phyloP scores from a whole-genome alignment of 2,797 vertebrate genomes.

The Girardinus metallicus region DNA sequence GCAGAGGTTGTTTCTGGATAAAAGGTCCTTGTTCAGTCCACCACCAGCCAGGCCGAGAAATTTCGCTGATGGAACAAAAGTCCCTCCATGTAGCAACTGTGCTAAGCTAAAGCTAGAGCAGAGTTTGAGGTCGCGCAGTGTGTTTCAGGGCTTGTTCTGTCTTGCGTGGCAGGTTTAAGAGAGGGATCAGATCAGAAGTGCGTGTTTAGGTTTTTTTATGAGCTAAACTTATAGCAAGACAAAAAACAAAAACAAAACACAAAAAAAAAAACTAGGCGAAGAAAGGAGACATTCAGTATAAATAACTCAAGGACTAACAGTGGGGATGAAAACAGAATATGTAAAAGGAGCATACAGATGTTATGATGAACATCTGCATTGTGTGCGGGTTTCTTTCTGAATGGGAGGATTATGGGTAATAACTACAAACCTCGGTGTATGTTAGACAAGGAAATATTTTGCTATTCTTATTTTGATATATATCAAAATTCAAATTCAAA shows the following conservation, averaged over 20 bases:
- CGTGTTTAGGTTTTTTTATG: neutral
- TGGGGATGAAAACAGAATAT: neutral
- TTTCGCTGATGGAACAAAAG: constrained; percentile 37
- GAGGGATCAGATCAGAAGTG: neutral
- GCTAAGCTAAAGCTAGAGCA: neutral
- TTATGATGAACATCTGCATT: neutral
- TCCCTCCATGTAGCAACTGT: constrained; percentile 21
- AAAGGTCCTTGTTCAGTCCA: constrained; percentile 51
- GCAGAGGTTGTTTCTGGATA: constrained; percentile 40
- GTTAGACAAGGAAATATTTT: neutral
- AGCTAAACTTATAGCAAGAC: neutral
- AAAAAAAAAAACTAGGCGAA: too few relatives aligned
- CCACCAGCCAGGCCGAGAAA: constrained; percentile 46
- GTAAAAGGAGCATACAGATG: neutral
- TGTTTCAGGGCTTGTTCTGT: neutral
- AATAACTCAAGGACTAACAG: neutral
- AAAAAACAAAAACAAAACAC: too few relatives aligned
- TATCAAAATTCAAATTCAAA: neutral
- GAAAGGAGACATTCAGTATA: neutral
- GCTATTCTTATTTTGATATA: neutral
- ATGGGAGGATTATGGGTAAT: neutral
- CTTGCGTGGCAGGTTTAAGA: neutral
- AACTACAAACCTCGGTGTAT: neutral
- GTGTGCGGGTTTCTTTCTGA: neutral
- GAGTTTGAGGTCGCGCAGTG: neutral